phyloP scores from a whole-genome alignment of 2,888 invertebrate species.

The Pogonocherus hispidulus region DNA sequence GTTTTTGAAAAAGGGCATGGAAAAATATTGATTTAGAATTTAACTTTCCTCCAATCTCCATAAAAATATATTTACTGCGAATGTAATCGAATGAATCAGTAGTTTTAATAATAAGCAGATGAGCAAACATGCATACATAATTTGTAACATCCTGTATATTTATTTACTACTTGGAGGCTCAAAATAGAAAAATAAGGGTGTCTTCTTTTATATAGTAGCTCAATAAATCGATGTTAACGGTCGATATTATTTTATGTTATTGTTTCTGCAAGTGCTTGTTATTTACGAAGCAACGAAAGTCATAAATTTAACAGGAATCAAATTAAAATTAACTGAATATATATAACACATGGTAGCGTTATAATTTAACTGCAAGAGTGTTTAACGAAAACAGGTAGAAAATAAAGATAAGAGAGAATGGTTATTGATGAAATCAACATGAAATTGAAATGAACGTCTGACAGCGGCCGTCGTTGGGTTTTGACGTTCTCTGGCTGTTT shows the following conservation, averaged over 20 bases:
- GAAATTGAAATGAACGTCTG: slow-evolving; percentile 55
- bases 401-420: slow-evolving; percentile 56
- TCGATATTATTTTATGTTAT: slow-evolving; percentile 35
- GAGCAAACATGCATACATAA: too few relatives aligned
- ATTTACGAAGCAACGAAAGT: slow-evolving; percentile 25
- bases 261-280: slow-evolving; percentile 32
- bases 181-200: slow-evolving; percentile 20
- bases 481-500: slow-evolving; percentile 37
- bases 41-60: too few relatives aligned
- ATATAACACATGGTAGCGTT: slow-evolving; percentile 45
- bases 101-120: too few relatives aligned
- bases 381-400: slow-evolving; percentile 49
- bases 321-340: slow-evolving; percentile 36
- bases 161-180: too few relatives aligned
- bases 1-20: too few relatives aligned
- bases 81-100: too few relatives aligned
- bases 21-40: too few relatives aligned
- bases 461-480: slow-evolving; percentile 50
- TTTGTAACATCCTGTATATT: too few relatives aligned
- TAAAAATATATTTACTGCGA: too few relatives aligned
- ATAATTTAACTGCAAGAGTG: slow-evolving; percentile 43
- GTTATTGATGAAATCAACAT: slow-evolving; percentile 57
- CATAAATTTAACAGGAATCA: slow-evolving; percentile 22
- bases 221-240: slow-evolving; percentile 30
- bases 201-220: slow-evolving; percentile 9